Base-by-base conservation (phyloP, 2,113 vertebrate species). In the Edolisoma coerulescens region DNA sequence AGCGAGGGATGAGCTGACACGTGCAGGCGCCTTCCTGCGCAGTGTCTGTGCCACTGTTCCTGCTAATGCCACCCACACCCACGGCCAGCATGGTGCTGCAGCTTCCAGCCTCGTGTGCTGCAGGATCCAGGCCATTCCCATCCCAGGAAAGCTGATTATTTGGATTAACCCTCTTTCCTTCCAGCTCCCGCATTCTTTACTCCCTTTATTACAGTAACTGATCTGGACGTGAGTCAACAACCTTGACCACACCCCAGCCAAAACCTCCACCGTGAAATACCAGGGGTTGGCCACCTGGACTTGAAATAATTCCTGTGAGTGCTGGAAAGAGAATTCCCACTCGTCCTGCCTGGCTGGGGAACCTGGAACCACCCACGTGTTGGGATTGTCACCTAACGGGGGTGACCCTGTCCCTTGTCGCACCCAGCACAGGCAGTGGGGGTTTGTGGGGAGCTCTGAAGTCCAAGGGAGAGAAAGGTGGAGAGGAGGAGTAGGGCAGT, bases 81-180 rank as follows among this genome's bases (percentile, higher is more conserved):
- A 84, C 64, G 15, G 83, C 45, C 89, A 95, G 90, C 49, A 52
- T 77, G 86, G 63, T 63, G 71, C 84, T 70, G 57, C 75, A 86
- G 78, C 89, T 74, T 7, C 28, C 5, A 91, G 71, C 87, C 80
- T 68, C 13, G 1, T 26, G 32, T 82, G 88, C 91, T 80, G 90
- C 81, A 86, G 87, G 81, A 96, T 91, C 88, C 94, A 91, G 94
- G 95, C 91, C 95, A 95, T 79, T 74, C 93, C 81, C 84, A 70
- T 44, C 91, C 94, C 93, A 86, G 87, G 59, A 74, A 95, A 75
- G 81, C 64, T 87, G 84, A 89, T 91, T 47, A 32, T 86, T 88
- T 88, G 79, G 83, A 91, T 94, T 90, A 91, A 83, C 78, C 92
- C 76, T 79, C 41, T 81, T 95, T 93, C 95, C 81, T 88, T 59